A percentile compares a stretch with the other conserved stretches of the same genome.
phyloP scores from a whole-genome alignment of 2,888 invertebrate genomes.

The Lycocerus yunnanus region DNA sequence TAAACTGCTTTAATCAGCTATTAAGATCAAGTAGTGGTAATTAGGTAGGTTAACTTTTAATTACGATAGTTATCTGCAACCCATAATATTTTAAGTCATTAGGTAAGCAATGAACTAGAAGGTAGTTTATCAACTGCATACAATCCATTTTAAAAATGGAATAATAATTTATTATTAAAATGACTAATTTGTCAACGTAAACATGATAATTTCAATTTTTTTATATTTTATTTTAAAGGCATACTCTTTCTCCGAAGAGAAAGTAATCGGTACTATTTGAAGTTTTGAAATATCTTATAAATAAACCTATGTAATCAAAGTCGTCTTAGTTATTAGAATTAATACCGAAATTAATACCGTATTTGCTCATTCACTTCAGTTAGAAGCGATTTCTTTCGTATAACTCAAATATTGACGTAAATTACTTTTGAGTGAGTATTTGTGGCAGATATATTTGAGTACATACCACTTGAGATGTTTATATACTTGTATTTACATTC shows the following conservation, averaged over 20 bases:
- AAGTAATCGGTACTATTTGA: neutral
- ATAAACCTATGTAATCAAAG: neutral
- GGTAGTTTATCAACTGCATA: neutral
- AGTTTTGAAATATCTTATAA: neutral
- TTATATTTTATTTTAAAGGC: neutral
- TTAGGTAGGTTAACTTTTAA: neutral
- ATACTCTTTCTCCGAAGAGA: no score
- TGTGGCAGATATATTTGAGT: conserved; percentile 34
- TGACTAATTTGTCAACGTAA: no score
- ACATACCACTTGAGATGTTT: conserved; percentile 31
- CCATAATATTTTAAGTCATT: neutral
- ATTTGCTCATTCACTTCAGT: neutral
- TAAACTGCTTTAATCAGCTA: neutral
- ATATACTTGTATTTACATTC: conserved; percentile 33
- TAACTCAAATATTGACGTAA: conserved; percentile 35
- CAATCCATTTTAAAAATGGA: neutral
- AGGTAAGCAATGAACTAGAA: neutral
- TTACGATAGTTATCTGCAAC: neutral
- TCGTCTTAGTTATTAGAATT: neutral
- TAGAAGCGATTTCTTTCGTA: conserved; percentile 13
- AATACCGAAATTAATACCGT: neutral
- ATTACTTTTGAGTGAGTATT: conserved; percentile 31
- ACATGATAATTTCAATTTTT: neutral
- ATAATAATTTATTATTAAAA: neutral
- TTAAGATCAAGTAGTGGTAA: neutral